A percentile compares a stretch with the other conserved stretches of the same genome.
phyloP scores from a whole-genome alignment of 2,888 invertebrate species.

The Leptopterna dolabrata region DNA sequence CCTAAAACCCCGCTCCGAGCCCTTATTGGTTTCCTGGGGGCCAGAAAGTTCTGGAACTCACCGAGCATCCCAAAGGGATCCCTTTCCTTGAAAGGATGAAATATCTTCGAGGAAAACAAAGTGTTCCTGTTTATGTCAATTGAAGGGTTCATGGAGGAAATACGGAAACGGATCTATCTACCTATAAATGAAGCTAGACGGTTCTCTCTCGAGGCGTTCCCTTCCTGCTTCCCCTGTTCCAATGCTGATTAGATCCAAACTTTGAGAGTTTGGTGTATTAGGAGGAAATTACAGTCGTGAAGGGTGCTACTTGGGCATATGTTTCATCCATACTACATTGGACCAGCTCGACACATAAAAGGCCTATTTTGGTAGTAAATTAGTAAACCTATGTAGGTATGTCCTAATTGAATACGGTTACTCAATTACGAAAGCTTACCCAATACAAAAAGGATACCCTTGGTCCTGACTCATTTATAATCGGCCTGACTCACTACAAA shows the following conservation, averaged over 20 bases:
- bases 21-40: conserved; percentile 38
- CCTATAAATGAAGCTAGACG: neutral
- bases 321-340: neutral
- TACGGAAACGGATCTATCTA: neutral
- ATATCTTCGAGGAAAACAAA: conserved; percentile 27
- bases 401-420: too few species aligned
- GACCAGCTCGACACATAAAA: neutral
- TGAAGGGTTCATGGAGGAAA: neutral
- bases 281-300: neutral
- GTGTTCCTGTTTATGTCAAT: conserved; percentile 33
- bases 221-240: neutral
- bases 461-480: too few species aligned
- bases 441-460: too few species aligned
- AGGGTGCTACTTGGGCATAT: neutral
- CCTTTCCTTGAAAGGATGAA: conserved; percentile 2
- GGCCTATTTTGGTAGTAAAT: too few species aligned
- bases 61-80: neutral
- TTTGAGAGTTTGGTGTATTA: neutral
- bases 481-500: too few species aligned
- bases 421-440: too few species aligned
- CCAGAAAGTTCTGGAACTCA: neutral
- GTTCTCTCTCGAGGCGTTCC: neutral
- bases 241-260: neutral
- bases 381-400: too few species aligned
- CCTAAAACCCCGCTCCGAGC: conserved; percentile 13